These are phyloP conservation scores for Scaptodrosophila lebanonensis DNA, from an alignment of 1,140 invertebrate genomes.

Conservation along the genomic window DNA sequence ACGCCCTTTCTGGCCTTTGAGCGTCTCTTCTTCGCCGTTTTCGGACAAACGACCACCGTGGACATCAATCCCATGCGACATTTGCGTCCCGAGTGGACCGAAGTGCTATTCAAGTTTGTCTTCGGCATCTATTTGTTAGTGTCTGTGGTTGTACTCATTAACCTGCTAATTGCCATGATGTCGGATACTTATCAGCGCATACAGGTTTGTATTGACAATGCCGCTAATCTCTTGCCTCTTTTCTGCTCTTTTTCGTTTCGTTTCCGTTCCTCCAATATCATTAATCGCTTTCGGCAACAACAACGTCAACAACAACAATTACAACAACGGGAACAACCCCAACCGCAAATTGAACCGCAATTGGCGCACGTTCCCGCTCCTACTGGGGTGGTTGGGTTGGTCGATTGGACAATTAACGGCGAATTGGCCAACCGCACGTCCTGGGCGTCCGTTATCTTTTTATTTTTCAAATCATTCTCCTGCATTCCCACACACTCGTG, in stretches of 20 bases:
- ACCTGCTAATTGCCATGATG: slow-evolving; percentile 99
- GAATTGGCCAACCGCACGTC: slow-evolving; percentile 52
- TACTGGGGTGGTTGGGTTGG: slow-evolving; percentile 43
- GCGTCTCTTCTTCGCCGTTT: slow-evolving; percentile 98
- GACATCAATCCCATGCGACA: slow-evolving; percentile 85
- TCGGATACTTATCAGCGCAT: slow-evolving; percentile 99
- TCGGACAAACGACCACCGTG: slow-evolving; percentile 95
- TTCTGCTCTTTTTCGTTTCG: slow-evolving; percentile 35
- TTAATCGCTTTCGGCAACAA: slow-evolving; percentile 24
- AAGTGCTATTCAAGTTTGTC: slow-evolving; percentile 89
- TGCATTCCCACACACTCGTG: slow-evolving; percentile 27
- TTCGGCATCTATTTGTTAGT: slow-evolving; percentile 99
- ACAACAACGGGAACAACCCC: slow-evolving; percentile 1
- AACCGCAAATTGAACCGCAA: slow-evolving; percentile 19
- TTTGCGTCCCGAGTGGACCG: slow-evolving; percentile 84
- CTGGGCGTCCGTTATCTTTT: slow-evolving; percentile 74
- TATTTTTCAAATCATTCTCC: slow-evolving; percentile 68
- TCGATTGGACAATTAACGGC: slow-evolving; percentile 37
- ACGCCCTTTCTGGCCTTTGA: slow-evolving; percentile 94
- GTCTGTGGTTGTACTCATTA: slow-evolving; percentile 97
- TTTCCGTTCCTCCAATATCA: slow-evolving; percentile 2
- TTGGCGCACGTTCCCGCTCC: slow-evolving; percentile 15
- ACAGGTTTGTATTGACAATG: slow-evolving; percentile 81
- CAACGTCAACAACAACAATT: slow-evolving; percentile 15
- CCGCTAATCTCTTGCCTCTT: slow-evolving; percentile 62